Conservation (phyloP, 2,888 invertebrate genomes). For the Polyploca ridens region DNA sequence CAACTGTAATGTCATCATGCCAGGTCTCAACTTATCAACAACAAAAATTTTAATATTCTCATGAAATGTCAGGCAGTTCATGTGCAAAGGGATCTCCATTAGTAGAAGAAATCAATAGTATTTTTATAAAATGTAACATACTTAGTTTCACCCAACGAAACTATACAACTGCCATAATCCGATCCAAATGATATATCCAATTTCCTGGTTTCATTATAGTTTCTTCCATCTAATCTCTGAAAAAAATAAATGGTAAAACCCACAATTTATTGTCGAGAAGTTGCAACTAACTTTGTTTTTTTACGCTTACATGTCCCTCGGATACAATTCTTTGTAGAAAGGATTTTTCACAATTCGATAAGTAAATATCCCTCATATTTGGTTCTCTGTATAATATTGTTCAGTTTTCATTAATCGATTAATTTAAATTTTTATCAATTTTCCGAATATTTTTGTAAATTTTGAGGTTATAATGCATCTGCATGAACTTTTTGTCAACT, state of each 20-base stretch:
- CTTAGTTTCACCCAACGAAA: slow-evolving; percentile 92
- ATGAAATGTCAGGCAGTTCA: too few relatives aligned
- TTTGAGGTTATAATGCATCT: too few relatives aligned
- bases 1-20: too few relatives aligned
- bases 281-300: slow-evolving; percentile 5
- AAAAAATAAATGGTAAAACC: slow-evolving; percentile 38
- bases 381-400: not conserved
- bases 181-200: slow-evolving; percentile 90
- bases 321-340: slow-evolving; percentile 87
- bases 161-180: slow-evolving; percentile 93
- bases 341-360: slow-evolving; percentile 89
- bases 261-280: not conserved
- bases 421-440: too few relatives aligned
- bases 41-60: too few relatives aligned
- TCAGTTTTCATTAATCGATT: not conserved
- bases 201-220: slow-evolving; percentile 88
- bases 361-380: slow-evolving; percentile 86
- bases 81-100: too few relatives aligned
- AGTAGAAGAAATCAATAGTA: not conserved
- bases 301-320: slow-evolving; percentile 85
- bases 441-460: too few relatives aligned
- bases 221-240: slow-evolving; percentile 92
- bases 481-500: too few relatives aligned
- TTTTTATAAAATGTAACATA: slow-evolving; percentile 54
- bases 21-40: too few relatives aligned